These are phyloP conservation scores for Ianthella basta DNA, from an alignment of 37 sponge, comb jelly and placozoan species.

Conservation along the genomic window DNA sequence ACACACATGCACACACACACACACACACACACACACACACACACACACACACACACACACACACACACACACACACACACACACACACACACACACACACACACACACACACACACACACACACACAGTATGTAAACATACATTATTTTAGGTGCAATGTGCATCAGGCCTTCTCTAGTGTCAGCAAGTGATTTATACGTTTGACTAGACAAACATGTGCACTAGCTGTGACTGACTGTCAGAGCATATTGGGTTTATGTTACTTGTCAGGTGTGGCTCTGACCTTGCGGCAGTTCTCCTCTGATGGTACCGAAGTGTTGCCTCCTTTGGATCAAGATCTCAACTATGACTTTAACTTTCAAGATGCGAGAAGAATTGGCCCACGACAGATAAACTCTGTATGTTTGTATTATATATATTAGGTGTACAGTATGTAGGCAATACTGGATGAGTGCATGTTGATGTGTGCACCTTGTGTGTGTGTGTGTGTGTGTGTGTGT, in stretches of 20 bases:
- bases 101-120: conserved; percentile 4
- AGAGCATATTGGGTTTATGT: too few species aligned
- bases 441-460: conserved; percentile 58
- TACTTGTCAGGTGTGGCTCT: too few species aligned
- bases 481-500: too few species aligned
- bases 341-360: conserved; percentile 76
- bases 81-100: conserved; percentile 26
- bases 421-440: conserved; percentile 37
- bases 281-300: neutral
- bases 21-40: neutral
- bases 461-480: too few species aligned
- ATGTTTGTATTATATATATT: conserved; percentile 41
- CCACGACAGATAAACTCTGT: conserved; percentile 47
- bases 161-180: too few species aligned
- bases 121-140: neutral
- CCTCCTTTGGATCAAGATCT: conserved; percentile 54
- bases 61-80: conserved; percentile 3
- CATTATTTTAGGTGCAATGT: too few species aligned
- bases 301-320: conserved; percentile 25
- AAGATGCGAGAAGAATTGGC: conserved; percentile 34
- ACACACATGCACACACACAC: neutral
- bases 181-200: too few species aligned
- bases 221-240: too few species aligned
- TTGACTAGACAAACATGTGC: too few species aligned
- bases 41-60: conserved; percentile 12